These are phyloP conservation scores for Parotocinclus haroldoi DNA, from an alignment of 2,797 vertebrate species.

Conservation along the genomic window DNA sequence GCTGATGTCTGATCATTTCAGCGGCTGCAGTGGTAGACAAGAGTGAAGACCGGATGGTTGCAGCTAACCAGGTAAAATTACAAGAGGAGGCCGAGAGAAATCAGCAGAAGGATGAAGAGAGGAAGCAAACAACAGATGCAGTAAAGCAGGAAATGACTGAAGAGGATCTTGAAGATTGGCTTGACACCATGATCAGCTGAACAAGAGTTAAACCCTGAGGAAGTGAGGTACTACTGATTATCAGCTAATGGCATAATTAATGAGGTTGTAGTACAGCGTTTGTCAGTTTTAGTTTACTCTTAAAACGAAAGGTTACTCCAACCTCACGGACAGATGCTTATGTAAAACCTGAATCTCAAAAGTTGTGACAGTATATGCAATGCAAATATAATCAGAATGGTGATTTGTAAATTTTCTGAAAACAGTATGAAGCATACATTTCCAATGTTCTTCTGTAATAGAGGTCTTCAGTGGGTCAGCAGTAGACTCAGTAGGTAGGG, in stretches of 20 bases:
- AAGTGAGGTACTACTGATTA: not conserved
- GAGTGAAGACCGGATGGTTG: constrained; percentile 11
- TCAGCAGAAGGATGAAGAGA: constrained; percentile 37
- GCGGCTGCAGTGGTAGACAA: constrained; percentile 42
- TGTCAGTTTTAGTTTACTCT: too few species aligned
- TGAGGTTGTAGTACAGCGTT: too few species aligned
- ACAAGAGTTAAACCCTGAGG: not conserved
- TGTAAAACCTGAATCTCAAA: too few species aligned
- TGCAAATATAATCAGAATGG: too few species aligned
- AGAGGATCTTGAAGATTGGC: constrained; percentile 90
- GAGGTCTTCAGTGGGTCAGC: too few species aligned
- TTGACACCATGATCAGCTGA: constrained; percentile 94
- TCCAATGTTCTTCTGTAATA: too few species aligned
- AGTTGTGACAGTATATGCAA: too few species aligned
- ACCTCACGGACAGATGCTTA: too few species aligned
- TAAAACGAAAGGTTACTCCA: too few species aligned
- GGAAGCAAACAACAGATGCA: constrained; percentile 21
- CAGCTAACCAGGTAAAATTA: not conserved
- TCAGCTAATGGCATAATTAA: not conserved
- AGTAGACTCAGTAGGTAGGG: too few species aligned
- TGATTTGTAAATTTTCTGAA: too few species aligned
- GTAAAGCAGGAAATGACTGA: constrained; percentile 66
- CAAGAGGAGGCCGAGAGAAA: constrained; percentile 31
- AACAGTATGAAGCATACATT: too few species aligned
- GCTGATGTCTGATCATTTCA: not conserved